Evolutionary conservation across 2,888 invertebrate species (phyloP).

Genomic region (Drosophila mettleri): DNA sequence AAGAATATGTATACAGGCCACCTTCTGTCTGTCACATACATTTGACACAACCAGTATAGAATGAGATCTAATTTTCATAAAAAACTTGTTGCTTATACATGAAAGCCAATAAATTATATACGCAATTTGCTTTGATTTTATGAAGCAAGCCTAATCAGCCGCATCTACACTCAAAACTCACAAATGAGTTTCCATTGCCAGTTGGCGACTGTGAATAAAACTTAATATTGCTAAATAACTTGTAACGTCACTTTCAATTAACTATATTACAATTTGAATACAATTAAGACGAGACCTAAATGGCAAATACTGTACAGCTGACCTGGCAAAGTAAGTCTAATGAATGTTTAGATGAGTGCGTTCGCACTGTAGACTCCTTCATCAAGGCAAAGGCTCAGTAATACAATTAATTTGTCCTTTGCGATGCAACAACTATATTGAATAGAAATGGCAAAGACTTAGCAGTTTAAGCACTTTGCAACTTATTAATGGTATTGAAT

Average conservation of each 20-base stretch:
- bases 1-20: too few species aligned
- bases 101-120: neutral
- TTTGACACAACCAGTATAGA: too few species aligned
- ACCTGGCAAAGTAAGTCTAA: neutral
- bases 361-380: too few species aligned
- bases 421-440: constrained; percentile 1
- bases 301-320: neutral
- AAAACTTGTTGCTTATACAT: neutral
- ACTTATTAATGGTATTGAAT: constrained; percentile 2
- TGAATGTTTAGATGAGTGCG: neutral
- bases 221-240: neutral
- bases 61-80: too few species aligned
- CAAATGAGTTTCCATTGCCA: neutral
- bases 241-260: neutral
- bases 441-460: neutral
- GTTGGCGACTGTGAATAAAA: neutral
- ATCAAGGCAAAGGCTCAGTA: neutral
- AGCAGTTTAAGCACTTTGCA: neutral
- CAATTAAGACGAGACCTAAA: neutral
- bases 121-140: neutral
- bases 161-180: neutral
- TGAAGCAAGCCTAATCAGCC: neutral
- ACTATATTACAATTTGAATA: neutral
- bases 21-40: too few species aligned
- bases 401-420: constrained; percentile 7